Conservation (phyloP, 1,140 invertebrate species). For the Eriosoma lanigerum region DNA sequence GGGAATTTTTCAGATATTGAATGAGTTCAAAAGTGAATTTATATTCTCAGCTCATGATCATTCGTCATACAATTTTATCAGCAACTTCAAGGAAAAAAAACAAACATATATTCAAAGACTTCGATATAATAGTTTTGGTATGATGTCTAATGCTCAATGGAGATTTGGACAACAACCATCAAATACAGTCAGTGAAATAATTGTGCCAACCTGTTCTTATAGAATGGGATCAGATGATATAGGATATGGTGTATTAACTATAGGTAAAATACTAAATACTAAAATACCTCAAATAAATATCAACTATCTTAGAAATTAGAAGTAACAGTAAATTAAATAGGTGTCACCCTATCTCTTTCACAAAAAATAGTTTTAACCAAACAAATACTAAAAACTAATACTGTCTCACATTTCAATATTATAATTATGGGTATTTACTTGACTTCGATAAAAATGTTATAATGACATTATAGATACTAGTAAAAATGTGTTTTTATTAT, state of each 20-base stretch:
- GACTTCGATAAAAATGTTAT: too few species aligned
- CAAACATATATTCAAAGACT: constrained; percentile 53
- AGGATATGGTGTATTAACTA: constrained; percentile 79
- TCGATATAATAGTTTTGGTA: constrained; percentile 50
- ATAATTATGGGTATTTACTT: too few species aligned
- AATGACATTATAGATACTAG: too few species aligned
- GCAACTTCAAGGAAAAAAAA: constrained; percentile 53
- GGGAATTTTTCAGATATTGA: constrained; percentile 63
- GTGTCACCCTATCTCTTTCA: too few species aligned
- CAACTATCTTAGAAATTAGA: too few species aligned
- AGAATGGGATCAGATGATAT: constrained; percentile 84
- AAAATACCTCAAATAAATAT: too few species aligned
- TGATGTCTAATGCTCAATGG: constrained; percentile 40
- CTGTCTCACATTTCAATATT: too few species aligned
- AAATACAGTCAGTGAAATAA: constrained; percentile 70
- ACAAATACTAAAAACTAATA: too few species aligned
- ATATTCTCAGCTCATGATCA: constrained; percentile 86
- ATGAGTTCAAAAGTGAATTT: constrained; percentile 71
- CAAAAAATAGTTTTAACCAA: too few species aligned
- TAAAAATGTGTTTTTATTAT: too few species aligned
- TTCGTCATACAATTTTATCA: constrained; percentile 64
- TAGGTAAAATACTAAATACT: constrained; percentile 68
- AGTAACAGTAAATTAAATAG: too few species aligned
- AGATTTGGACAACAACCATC: constrained; percentile 28
- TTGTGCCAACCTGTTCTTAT: constrained; percentile 91